Evolutionary conservation across 2,797 vertebrate species (phyloP), one percentile per base, ranked within the genome.

Genomic region (Gymnocypris eckloni): DNA sequence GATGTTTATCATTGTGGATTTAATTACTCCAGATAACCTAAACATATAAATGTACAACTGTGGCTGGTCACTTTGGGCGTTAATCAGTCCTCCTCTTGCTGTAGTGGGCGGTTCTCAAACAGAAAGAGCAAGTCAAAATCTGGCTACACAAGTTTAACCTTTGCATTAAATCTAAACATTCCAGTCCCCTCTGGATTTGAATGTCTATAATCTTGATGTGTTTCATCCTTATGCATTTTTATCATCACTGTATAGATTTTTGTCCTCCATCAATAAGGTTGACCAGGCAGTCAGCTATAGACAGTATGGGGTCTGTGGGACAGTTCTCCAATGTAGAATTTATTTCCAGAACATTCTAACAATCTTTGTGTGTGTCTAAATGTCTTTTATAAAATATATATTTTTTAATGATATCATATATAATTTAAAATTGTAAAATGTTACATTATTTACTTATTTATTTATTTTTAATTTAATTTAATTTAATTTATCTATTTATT

Each of bases 271-370:
- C 64, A 81, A 75, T 86, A 85, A 88, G 88, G 87, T 85, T 67
- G 87, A 89, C 89, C 76, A 88, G 76, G 87, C 85, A 85, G 87
- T 87, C 66, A 87, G 66, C 69, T 83, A 79, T 50, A 56, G 84
- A 81, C 81, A 81, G 84, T 20, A 52, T 66, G 76, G 82, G 79
- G 61, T 73, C 67, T 81, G 39, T 18, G 25, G 48, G 89, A 89
- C 89, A 88, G 83, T 77, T 89, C 85, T 89, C 83, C 89, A 87
- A 89, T 89, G 78, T 25, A 87, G 41, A 86, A 88, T 88, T 87
- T 85, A 86, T 87, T 87, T 87, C 83, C 50, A 77, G 79, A 88
- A 87, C 80, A 77, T 87, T 88, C 83, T 72, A 37, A 85, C 45
- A 43, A 13, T 11, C 33, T 76, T 67, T 76, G 59, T 67, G 59